phyloP scores from a whole-genome alignment of 1,140 invertebrate genomes.

The Spodoptera litura region DNA sequence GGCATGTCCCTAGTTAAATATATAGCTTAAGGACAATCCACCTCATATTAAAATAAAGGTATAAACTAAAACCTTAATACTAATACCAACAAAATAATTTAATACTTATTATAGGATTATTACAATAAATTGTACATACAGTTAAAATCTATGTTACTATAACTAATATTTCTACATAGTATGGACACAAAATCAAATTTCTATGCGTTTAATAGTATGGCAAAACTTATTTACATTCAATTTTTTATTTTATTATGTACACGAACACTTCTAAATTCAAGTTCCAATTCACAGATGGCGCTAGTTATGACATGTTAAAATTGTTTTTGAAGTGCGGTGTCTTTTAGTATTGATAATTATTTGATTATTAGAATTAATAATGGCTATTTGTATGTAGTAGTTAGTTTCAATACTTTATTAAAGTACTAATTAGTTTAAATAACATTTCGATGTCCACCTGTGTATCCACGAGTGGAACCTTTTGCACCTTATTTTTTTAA shows the following conservation, averaged over 20 bases:
- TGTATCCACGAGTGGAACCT: too few relatives aligned
- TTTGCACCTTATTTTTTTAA: too few relatives aligned
- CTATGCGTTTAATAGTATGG: constrained; percentile 27
- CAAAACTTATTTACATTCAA: constrained; percentile 23
- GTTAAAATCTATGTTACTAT: constrained; percentile 16
- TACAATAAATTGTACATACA: not conserved
- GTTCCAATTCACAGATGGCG: constrained; percentile 22
- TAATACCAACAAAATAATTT: constrained; percentile 38
- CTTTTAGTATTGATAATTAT: too few relatives aligned
- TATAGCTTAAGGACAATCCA: constrained; percentile 14
- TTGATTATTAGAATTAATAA: too few relatives aligned
- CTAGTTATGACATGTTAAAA: not conserved
- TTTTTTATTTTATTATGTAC: not conserved
- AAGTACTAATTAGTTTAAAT: too few relatives aligned
- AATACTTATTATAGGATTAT: not conserved
- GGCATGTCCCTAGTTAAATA: too few relatives aligned
- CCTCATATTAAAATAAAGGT: constrained; percentile 12
- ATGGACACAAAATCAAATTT: constrained; percentile 29
- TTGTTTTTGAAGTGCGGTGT: too few relatives aligned
- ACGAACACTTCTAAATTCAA: not conserved
- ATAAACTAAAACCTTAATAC: not conserved
- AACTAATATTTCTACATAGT: constrained; percentile 11
- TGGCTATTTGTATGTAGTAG: too few relatives aligned
- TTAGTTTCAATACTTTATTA: too few relatives aligned
- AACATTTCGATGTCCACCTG: too few relatives aligned